Base-by-base conservation (phyloP, 1,140 invertebrate species). In the Colletes gigas region DNA sequence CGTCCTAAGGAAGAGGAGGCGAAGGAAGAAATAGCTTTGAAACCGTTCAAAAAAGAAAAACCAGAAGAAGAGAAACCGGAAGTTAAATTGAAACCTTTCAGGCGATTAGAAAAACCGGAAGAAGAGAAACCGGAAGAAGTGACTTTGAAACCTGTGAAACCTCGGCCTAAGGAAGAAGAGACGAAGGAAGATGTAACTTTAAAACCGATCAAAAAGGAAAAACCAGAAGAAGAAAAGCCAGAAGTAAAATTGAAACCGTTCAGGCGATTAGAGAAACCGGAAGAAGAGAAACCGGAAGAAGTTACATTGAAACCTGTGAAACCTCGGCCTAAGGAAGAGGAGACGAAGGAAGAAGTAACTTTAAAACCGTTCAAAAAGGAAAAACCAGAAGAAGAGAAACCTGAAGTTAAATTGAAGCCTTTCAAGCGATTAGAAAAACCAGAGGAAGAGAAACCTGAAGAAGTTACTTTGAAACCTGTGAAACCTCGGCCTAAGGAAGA, bases 251-350 rank as follows among this genome's bases (percentile, higher is more conserved):
- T 78, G 21, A 78, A 83, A 70, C 81, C 81, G 5, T n/a, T 73
- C 17, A 81, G 59, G 30, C 55, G 65, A 6, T 41, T 68, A 17
- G 14, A 66, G 0, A 77, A 72, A 47, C 21, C 47, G n/a, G 79
- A 76, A 4, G 78, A 74, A 63, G 57, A 52, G 0, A 76, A 75
- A 59, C 69, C 69, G 1, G 72, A 81, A 15, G 44, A 75, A 9
- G 62, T 92, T 7, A 88, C 88, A 1, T 90, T 91, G 86, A 91
- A 92, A 52, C 91, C 92, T 1, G 90, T 90, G 0, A 73, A 60
- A 17, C 67, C 5, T 60, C 89, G 91, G 60, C 91, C 93, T 66
- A 89, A 92, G 77, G 91, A 93, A 74, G 59, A 81, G 6, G 50
- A 41, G 0, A 91, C 92, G 3, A 84, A 91, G 41, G 81, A 82